These are phyloP conservation scores for Zelostemma sp. DNA, from an alignment of 1,140 invertebrate genomes.

Conservation along the genomic window DNA sequence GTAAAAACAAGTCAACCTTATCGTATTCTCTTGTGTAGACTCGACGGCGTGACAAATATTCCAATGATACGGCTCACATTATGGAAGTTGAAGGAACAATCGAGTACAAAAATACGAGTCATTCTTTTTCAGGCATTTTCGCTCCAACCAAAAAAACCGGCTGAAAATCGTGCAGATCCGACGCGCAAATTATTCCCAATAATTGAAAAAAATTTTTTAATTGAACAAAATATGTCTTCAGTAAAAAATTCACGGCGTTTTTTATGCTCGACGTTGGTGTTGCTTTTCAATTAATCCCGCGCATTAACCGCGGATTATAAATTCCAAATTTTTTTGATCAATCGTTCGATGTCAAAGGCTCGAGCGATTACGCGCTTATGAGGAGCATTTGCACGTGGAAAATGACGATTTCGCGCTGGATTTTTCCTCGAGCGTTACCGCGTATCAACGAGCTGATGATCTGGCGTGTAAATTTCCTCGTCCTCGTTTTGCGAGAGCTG, in stretches of 20 bases:
- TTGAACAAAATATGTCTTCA: not conserved
- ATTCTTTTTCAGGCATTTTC: not conserved
- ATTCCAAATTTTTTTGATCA: too few relatives aligned
- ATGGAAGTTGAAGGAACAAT: constrained; percentile 30
- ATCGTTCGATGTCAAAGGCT: not conserved
- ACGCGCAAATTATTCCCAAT: not conserved
- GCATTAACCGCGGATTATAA: too few relatives aligned
- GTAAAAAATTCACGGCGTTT: not conserved
- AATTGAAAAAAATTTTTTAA: not conserved
- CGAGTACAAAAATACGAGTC: constrained; percentile 26
- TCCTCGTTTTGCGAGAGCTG: constrained; percentile 5
- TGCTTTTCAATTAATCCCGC: too few relatives aligned
- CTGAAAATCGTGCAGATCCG: not conserved
- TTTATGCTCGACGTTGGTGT: too few relatives aligned
- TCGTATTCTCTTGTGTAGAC: not conserved
- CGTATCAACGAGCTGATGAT: constrained; percentile 31
- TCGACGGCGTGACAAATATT: not conserved
- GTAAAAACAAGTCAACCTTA: not conserved
- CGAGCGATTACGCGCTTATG: not conserved
- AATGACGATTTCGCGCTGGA: not conserved
- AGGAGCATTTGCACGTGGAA: constrained; percentile 23
- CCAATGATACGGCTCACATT: not conserved
- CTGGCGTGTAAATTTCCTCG: constrained; percentile 8
- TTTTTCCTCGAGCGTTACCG: not conserved
- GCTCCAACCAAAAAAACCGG: not conserved